A percentile compares a stretch with the other conserved stretches of the same genome.
Conservation (phyloP, 2,113 vertebrate species). For the Tor tambroides region DNA sequence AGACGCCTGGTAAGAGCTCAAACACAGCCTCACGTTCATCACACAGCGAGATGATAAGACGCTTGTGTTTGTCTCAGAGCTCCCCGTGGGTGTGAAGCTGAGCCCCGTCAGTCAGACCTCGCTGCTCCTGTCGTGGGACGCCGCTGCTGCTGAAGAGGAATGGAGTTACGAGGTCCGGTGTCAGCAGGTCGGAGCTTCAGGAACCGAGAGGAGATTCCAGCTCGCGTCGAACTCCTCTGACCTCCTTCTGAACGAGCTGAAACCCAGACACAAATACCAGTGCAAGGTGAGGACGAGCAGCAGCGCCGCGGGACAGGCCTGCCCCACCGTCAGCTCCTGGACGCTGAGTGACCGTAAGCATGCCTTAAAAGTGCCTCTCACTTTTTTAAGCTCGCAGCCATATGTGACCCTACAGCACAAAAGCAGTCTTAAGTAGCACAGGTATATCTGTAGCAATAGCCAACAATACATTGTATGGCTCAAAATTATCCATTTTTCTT, state of each 20-base stretch:
- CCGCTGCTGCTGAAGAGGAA: conserved; percentile 73
- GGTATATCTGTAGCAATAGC: no score
- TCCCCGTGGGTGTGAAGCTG: conserved; percentile 78
- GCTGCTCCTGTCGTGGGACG: conserved; percentile 82
- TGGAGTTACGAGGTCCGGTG: conserved; percentile 80
- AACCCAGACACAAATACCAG: conserved; percentile 80
- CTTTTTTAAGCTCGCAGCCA: neutral
- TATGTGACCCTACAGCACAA: no score
- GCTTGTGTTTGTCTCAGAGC: conserved; percentile 67
- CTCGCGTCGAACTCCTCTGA: conserved; percentile 78
- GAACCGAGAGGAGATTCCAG: conserved; percentile 61
- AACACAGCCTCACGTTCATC: neutral
- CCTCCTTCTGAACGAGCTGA: conserved; percentile 72
- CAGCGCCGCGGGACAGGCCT: conserved; percentile 78
- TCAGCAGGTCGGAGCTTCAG: conserved; percentile 65
- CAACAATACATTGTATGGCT: no score
- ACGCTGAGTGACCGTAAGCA: conserved; percentile 83
- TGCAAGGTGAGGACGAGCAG: conserved; percentile 80
- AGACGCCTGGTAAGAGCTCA: conserved; percentile 75
- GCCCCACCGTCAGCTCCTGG: conserved; percentile 80
- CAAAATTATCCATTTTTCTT: no score
- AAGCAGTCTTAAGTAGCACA: no score
- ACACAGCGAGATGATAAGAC: neutral
- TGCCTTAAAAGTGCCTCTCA: neutral
- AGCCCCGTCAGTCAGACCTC: conserved; percentile 79